phyloP scores from a whole-genome alignment of 1,140 invertebrate species.

The Drosophila suzukii region DNA sequence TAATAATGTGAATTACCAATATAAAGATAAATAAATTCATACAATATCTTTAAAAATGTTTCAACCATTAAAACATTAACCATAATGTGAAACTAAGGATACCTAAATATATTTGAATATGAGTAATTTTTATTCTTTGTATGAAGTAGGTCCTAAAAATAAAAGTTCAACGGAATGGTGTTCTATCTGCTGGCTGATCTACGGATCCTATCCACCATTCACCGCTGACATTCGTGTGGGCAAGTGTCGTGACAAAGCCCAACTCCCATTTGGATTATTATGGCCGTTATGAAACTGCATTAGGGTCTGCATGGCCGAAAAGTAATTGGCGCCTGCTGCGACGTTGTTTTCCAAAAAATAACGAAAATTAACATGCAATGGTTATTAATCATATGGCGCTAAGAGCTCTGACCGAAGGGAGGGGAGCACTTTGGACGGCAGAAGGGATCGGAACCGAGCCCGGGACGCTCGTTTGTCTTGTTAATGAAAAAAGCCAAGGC shows the following conservation, averaged over 20 bases:
- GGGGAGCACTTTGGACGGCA: constrained; percentile 19
- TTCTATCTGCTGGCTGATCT: background rate
- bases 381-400: constrained; percentile 78
- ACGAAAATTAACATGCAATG: constrained; percentile 70
- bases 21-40: background rate
- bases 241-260: constrained; percentile 33
- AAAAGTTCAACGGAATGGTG: background rate
- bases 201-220: background rate
- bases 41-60: too few relatives aligned
- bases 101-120: too few relatives aligned
- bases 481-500: constrained; percentile 84
- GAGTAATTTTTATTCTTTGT: too few relatives aligned
- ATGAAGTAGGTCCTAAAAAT: too few relatives aligned
- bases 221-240: constrained; percentile 14
- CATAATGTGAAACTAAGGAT: too few relatives aligned
- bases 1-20: too few relatives aligned
- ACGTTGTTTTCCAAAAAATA: constrained; percentile 46
- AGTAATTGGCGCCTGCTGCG: constrained; percentile 75
- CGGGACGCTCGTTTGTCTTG: constrained; percentile 73
- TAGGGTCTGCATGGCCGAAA: constrained; percentile 34
- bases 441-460: constrained; percentile 20
- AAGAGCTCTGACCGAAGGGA: constrained; percentile 16
- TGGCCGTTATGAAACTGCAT: constrained; percentile 34
- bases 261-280: constrained; percentile 15
- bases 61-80: too few relatives aligned